Evolutionary conservation across 2,888 invertebrate species (phyloP), one percentile per base, ranked within the genome.

Genomic region (Monopis laevigella): DNA sequence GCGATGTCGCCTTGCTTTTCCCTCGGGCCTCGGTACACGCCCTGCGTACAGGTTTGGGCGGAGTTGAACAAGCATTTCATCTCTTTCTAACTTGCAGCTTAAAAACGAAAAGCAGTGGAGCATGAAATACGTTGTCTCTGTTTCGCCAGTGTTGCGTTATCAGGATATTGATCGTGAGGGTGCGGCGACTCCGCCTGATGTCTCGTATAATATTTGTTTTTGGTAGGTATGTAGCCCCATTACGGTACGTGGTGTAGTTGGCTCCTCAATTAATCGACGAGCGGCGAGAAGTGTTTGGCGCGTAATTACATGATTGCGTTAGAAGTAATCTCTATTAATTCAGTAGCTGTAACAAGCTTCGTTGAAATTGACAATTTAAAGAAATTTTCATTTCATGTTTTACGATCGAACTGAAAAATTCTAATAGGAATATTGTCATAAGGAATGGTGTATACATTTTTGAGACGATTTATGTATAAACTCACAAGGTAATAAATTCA

Each of bases 271-370:
- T 40, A 40, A 40, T 40, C 40, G 40, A 13, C 40, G 40, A 21
- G 40, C 40, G 40, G n/a, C 29, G 40, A 26, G 28, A 17, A 26
- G 3, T 19, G 39, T 39, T 40, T 40, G 40, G 40, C 40, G 40
- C 40, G 40, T 72, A 71, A 73, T 71, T 65, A 69, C 68, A 63
- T 62, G 67, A 69, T 66, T 61, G 67, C 64, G 58, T 61, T 59
- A 57, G 60, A 58, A 54, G 53, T 46, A 52, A 59, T 59, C 28
- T 28, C 66, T 66, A 70, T 74, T 74, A 73, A 73, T 71, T 69
- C 75, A 63, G 78, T 71, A 75, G 75, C 74, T 40, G 49, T 60
- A 62, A 66, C 69, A 66, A 68, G 68, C 64, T 62, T 50, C 60
- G 62, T 68, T 67, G 68, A 73, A n/a, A n/a, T n/a, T n/a, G n/a